Evolutionary conservation across 1,140 invertebrate genomes (phyloP), one percentile per base, ranked within the genome.

Genomic region (Bombus breviceps): DNA sequence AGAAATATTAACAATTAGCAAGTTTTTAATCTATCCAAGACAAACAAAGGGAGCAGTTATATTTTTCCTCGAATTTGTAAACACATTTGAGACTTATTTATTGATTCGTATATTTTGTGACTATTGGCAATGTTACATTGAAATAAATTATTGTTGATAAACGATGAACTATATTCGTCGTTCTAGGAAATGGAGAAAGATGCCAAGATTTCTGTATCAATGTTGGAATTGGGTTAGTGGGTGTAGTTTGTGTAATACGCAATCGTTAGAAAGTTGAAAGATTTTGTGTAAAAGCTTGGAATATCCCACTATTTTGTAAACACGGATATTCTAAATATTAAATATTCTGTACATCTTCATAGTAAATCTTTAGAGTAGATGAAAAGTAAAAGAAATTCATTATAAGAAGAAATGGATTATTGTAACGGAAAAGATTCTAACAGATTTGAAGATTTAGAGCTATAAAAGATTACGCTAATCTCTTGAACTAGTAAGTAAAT

Each of bases 61-160:
- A 66, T 69, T 47, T 53, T 15, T 78, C 39, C 57, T 64, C 22
- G 6, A 22, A 25, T 25, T 32, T 32, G 22, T 64, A 64, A 18
- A 43, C 9, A 25, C 8, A 15, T 34, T 34, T 13, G 15, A 74
- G 1, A 74, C 73, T 64, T 82, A 64, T 82, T 74, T 74, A 82
- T 53, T 53, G 47, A 53, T 53, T 53, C 5, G 5, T 53, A 53
- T 53, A 53, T 22, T 39, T 47, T 28, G n/a, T 22, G 32, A 18
- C 8, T 59, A 71, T 64, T 85, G 76, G 83, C 83, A 84, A 72
- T 57, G 66, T 34, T 79, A 72, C 10, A 25, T 5, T 41, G 12
- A 32, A 8, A 57, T 72, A 80, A 64, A 80, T 80, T 72, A 80
- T 59, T 15, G 22, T 79, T 80, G 32, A 80, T 80, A 53, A 32